Evolutionary conservation across 2,888 invertebrate genomes (phyloP).

Genomic region (Subacronicta megacephala): DNA sequence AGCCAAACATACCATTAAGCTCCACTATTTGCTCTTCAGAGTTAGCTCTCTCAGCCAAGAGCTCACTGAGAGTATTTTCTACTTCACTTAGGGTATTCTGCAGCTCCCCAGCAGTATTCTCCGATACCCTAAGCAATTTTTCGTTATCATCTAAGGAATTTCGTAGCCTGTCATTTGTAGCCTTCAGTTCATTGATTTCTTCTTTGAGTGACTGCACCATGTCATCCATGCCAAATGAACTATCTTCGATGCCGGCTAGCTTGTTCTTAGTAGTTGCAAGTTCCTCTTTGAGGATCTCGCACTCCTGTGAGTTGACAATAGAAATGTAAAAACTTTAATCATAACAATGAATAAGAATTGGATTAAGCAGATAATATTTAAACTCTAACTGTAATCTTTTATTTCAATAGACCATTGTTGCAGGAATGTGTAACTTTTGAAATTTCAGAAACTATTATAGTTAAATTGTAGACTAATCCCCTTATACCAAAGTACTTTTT

Average conservation of each 20-base stretch:
- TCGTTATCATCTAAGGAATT: constrained; percentile 91
- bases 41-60: constrained; percentile 81
- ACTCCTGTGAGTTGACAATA: constrained; percentile 86
- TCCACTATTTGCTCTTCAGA: constrained; percentile 87
- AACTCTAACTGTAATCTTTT: no score
- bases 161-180: constrained; percentile 91
- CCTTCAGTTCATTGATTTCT: constrained; percentile 89
- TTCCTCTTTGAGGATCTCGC: constrained; percentile 91
- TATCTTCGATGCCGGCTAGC: constrained; percentile 91
- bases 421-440: no score
- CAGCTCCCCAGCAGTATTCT: constrained; percentile 94
- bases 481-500: no score
- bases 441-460: no score
- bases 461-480: no score
- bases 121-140: constrained; percentile 90
- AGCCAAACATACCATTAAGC: constrained; percentile 75
- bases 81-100: constrained; percentile 93
- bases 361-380: no score
- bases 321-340: not conserved
- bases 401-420: no score
- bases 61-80: constrained; percentile 93
- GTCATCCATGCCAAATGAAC: constrained; percentile 92
- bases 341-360: no score
- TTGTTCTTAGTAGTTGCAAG: constrained; percentile 89
- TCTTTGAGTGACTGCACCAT: constrained; percentile 92